Percentiles rank a stretch among this genome's conserved stretches.
Evolutionary conservation across 2,113 vertebrate genomes (phyloP).

Genomic region (Mastomys coucha): DNA sequence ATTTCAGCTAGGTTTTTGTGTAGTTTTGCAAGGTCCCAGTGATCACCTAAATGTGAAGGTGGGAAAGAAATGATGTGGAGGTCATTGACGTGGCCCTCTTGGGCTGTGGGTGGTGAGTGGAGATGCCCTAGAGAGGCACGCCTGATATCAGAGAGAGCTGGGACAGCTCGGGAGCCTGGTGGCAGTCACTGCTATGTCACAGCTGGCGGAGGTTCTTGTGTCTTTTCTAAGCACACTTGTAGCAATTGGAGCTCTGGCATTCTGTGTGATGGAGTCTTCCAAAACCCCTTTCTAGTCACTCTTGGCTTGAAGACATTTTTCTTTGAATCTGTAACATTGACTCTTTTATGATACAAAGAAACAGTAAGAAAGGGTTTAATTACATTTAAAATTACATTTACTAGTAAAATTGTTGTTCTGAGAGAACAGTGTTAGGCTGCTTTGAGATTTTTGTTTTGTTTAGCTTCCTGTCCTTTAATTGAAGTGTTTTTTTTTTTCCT

Average conservation of each 20-base stretch:
- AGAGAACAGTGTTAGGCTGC: background rate
- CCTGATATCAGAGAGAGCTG: background rate
- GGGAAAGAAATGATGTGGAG: background rate
- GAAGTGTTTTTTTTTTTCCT: background rate
- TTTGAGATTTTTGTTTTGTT: background rate
- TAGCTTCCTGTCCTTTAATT: background rate
- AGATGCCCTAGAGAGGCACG: background rate
- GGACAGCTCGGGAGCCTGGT: too few species aligned
- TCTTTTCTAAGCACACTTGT: background rate
- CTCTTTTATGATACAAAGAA: background rate
- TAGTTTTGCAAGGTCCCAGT: conserved; percentile 72
- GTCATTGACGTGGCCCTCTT: fast-evolving
- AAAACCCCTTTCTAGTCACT: background rate
- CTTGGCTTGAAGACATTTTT: background rate
- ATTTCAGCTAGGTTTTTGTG: conserved; percentile 52
- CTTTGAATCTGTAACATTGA: background rate
- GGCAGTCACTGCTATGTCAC: fast-evolving
- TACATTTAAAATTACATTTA: background rate
- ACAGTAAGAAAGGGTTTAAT: background rate
- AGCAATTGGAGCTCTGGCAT: background rate
- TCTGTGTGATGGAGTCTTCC: background rate
- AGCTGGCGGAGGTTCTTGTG: fast-evolving
- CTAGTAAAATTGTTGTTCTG: background rate
- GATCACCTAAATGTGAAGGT: conserved; percentile 30
- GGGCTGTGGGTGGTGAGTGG: too few species aligned